Evolutionary conservation across 2,797 vertebrate species (phyloP), one percentile per base, ranked within the genome.

Genomic region (Malurus splendens): DNA sequence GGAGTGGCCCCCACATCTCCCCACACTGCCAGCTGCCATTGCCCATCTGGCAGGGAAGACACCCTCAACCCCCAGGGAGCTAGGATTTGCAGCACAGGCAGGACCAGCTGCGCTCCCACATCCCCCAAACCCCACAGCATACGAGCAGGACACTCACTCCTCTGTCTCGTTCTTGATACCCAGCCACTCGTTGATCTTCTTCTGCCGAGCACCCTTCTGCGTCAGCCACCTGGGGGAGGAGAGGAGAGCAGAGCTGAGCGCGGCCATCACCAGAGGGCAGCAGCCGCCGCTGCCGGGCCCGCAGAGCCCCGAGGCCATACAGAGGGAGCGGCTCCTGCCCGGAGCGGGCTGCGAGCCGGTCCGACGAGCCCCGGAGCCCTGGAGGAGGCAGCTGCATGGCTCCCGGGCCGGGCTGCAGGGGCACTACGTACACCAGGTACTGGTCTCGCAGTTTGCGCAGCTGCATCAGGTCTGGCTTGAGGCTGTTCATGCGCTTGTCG

Each of bases 391-490:
- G 85, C 50, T 9, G 70, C 62, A 9, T 23, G 0, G 20, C 83
- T 65, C 55, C 50, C 3, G 18, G 91, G 78, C 74, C 3, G 4
- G 22, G 68, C 73, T 32, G 76, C 45, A 19, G 85, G 77, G 64
- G 38, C 56, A 4, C 47, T 54, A 97, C 98, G 82, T 97, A 99
- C 98, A 99, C 97, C 36, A 99, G 95, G 80, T 99, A 99, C 89
- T 99, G 98, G 96, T 99, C 98, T 65, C 98, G 96, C 93, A 98
- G 98, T 93, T 98, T 99, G 94, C 98, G 97, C 83, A 99, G 98
- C 96, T 99, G 98, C 96, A 98, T 96, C n/a, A 99, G 98, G 94
- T 98, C 98, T 1, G 98, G 98, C 94, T 98, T 99, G 87, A 99
- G 97, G 94, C 97, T 98, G 95, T 98, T 98, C 95, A 99, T 98